Percentiles rank a stretch among this genome's conserved stretches.
phyloP scores from a whole-genome alignment of 2,797 vertebrate genomes.

The Chromobotia macracanthus region DNA sequence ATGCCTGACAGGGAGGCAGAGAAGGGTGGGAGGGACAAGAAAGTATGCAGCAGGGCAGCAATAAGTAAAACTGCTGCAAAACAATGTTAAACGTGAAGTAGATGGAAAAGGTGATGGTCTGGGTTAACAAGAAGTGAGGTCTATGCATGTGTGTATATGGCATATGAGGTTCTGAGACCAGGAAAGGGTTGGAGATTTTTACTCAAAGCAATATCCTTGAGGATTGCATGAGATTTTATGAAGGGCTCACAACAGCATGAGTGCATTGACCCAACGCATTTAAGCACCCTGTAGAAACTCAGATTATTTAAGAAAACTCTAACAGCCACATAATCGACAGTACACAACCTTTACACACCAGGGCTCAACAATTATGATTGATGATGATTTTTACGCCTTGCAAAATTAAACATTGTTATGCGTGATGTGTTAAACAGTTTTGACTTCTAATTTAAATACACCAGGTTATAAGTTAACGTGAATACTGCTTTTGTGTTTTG shows the following conservation, averaged over 20 bases:
- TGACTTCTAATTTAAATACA: neutral
- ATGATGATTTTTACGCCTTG: too few species aligned
- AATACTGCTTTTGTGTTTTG: too few species aligned
- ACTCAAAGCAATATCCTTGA: constrained; percentile 32
- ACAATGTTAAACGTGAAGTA: constrained; percentile 31
- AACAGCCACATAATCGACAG: constrained; percentile 6
- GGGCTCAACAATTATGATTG: neutral
- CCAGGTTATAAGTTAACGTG: too few species aligned
- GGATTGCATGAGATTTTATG: constrained; percentile 27
- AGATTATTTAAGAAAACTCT: constrained; percentile 3
- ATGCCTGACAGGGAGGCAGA: constrained; percentile 30
- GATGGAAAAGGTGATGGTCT: constrained; percentile 6
- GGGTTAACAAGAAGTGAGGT: constrained; percentile 19
- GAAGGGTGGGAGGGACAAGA: constrained; percentile 27
- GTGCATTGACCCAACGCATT: neutral
- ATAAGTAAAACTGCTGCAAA: constrained; percentile 27
- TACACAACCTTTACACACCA: neutral
- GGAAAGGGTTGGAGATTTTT: constrained; percentile 26
- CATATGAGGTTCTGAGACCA: constrained; percentile 3
- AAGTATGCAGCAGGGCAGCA: constrained; percentile 10
- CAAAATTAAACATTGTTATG: neutral
- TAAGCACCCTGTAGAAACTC: constrained; percentile 11
- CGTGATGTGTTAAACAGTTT: neutral
- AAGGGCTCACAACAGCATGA: constrained; percentile 18
- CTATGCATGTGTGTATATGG: constrained; percentile 31